Evolutionary conservation across 2,113 vertebrate species (phyloP), one percentile per base, ranked within the genome.

Genomic region (Corydoras sp.): DNA sequence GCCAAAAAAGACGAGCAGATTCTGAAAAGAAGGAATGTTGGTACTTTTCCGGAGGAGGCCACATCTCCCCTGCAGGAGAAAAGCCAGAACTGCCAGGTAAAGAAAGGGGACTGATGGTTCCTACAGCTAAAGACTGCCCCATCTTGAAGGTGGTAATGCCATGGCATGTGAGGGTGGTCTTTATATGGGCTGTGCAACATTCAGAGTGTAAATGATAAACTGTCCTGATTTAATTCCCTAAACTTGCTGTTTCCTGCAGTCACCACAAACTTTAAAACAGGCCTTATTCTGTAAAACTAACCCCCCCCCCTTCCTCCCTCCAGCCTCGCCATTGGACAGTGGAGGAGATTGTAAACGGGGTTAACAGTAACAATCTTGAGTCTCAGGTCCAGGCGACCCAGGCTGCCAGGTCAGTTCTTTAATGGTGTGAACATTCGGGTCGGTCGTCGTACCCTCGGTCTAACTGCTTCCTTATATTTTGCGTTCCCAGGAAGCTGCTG

Each of bases 1-100:
- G 93, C 96, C 0, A 98, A 95, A 85, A 99, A 99, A 76, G 97
- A 99, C 80, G 96, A 99, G 2, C 95, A 97, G 84, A 93, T 98
- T 77, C 89, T 97, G 81, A 99, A 99, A 74, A 93, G 93, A 78
- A 92, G 97, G 77, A 99, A 99, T 32, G 93, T 99, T 61, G 84
- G 88, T 73, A 88, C 84, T 0, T 84, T 92, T 55, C 94, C 93
- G 0, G 95, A 98, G 0, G 96, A 97, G 62, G 92, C 92, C 0
- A 93, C 93, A 1, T 98, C 95, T 69, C 97, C 97, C 0, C 92
- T 99, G 29, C 97, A 99, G 66, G 97, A 98, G 77, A 94, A 97
- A 65, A 85, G 71, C 11, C 91, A 85, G 9, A 93, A 90, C 72
- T 89, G 88, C 14, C 96, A 97, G 89, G 97, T 97, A 24, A 24